Evolutionary conservation across 2,888 invertebrate species (phyloP).

Genomic region (Enchytraeus crypticus): DNA sequence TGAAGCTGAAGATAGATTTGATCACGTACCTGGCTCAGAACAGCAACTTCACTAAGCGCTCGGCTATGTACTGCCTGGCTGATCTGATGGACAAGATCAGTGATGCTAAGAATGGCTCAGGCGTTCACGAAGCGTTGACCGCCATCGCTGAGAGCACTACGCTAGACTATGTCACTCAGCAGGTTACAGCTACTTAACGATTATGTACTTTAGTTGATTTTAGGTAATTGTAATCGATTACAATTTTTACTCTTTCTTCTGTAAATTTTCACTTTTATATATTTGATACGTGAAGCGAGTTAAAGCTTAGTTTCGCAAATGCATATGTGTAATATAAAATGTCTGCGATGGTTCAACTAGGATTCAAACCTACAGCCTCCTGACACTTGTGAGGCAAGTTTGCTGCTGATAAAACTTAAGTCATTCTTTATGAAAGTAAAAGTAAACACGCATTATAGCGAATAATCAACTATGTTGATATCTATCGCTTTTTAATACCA

Average conservation of each 20-base stretch:
- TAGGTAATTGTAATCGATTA: neutral
- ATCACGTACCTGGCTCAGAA: slow-evolving; percentile 70
- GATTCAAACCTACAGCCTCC: no score
- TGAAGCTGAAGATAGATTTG: slow-evolving; percentile 71
- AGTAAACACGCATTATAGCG: no score
- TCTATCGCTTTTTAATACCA: no score
- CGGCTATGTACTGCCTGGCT: slow-evolving; percentile 65
- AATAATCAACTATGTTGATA: no score
- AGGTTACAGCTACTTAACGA: slow-evolving; percentile 39
- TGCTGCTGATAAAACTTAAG: no score
- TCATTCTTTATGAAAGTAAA: no score
- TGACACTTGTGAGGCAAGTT: no score
- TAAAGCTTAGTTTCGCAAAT: neutral
- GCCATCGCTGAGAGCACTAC: slow-evolving; percentile 70
- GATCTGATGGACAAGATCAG: slow-evolving; percentile 80
- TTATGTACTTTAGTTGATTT: neutral
- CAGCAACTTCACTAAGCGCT: slow-evolving; percentile 54
- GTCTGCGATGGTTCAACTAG: no score
- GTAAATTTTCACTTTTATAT: neutral
- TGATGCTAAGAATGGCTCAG: slow-evolving; percentile 67
- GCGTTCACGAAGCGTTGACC: slow-evolving; percentile 63
- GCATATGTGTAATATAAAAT: no score
- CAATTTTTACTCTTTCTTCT: neutral
- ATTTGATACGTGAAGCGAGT: neutral
- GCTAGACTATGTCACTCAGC: slow-evolving; percentile 64